Conservation (phyloP, 2,888 invertebrate genomes). For the Patella depressa region DNA sequence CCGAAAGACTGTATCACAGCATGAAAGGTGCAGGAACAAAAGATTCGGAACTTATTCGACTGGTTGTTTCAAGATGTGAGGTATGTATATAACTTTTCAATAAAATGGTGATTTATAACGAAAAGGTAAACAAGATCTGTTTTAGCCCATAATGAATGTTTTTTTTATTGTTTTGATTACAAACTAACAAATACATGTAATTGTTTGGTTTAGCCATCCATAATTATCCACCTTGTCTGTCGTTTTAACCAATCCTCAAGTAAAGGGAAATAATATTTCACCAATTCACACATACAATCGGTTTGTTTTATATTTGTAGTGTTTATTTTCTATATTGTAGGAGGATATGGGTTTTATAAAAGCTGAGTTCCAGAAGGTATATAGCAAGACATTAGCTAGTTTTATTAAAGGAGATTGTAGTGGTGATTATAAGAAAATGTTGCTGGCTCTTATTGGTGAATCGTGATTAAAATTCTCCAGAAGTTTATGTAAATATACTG, state of each 20-base stretch:
- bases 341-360: constrained; percentile 53
- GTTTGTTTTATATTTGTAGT: no score
- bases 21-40: constrained; percentile 78
- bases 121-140: no score
- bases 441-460: constrained; percentile 39
- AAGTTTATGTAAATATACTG: no score
- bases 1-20: constrained; percentile 86
- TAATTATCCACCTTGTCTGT: no score
- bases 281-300: no score
- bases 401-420: constrained; percentile 49
- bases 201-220: no score
- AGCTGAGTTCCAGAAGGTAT: constrained; percentile 44
- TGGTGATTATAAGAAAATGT: constrained; percentile 43
- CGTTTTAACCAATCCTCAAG: no score
- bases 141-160: no score
- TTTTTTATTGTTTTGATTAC: no score
- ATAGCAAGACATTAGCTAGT: constrained; percentile 47
- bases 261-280: no score
- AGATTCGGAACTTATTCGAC: constrained; percentile 57
- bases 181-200: no score
- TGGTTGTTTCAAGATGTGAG: constrained; percentile 64
- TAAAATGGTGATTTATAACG: no score
- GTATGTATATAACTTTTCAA: constrained; percentile 33
- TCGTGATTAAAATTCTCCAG: background rate
- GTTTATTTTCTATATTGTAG: constrained; percentile 28